Evolutionary conservation across 2,797 vertebrate species (phyloP).

Genomic region (Enteromius trimaculatus): DNA sequence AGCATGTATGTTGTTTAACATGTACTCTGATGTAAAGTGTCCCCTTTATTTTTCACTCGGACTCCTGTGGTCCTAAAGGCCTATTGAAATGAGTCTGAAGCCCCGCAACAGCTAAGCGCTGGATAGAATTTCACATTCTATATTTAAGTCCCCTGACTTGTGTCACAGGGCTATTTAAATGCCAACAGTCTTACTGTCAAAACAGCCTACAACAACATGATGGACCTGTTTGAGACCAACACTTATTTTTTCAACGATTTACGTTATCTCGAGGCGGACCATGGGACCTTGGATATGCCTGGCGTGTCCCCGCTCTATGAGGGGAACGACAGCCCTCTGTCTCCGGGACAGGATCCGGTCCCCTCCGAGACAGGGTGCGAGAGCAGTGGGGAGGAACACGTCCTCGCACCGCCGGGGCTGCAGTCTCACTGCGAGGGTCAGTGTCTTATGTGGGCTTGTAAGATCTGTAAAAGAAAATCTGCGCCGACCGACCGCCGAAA

Average conservation of each 20-base stretch:
- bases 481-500: constrained; percentile 93
- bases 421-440: constrained; percentile 93
- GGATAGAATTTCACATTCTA: constrained; percentile 98
- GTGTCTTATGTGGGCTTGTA: constrained; percentile 98
- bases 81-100: constrained; percentile 82
- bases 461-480: constrained; percentile 94
- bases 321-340: constrained; percentile 86
- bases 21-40: constrained; percentile 45
- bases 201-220: constrained; percentile 89
- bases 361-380: constrained; percentile 87
- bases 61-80: constrained; percentile 74
- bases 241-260: constrained; percentile 91
- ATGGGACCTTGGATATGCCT: constrained; percentile 89
- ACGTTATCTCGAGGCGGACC: constrained; percentile 90
- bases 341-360: constrained; percentile 85
- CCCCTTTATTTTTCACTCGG: constrained; percentile 67
- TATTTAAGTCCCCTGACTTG: constrained; percentile 93
- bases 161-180: constrained; percentile 98
- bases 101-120: constrained; percentile 87
- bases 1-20: constrained; percentile 35
- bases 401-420: constrained; percentile 89
- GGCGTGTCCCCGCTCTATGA: constrained; percentile 91
- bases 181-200: constrained; percentile 85
- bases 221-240: constrained; percentile 99
- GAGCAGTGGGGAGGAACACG: constrained; percentile 95